Evolutionary conservation across 2,113 vertebrate species (phyloP).

Genomic region (Motacilla alba): DNA sequence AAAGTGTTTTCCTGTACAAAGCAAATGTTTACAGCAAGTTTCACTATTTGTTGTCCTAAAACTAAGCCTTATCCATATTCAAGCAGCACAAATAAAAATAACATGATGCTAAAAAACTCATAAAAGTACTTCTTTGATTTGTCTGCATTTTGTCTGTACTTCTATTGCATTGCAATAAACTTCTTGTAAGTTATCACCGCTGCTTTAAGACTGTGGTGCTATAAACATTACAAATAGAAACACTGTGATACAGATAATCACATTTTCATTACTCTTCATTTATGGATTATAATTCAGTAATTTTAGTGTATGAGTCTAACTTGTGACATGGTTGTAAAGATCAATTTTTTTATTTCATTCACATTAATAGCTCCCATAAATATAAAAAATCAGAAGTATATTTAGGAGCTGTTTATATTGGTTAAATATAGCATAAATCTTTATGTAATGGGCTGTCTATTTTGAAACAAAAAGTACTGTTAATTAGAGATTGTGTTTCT

Average conservation of each 20-base stretch:
- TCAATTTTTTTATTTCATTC: neutral
- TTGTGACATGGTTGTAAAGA: neutral
- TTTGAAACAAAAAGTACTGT: neutral
- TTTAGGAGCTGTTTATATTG: neutral
- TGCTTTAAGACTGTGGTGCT: neutral
- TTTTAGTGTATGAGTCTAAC: neutral
- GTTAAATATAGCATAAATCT: neutral
- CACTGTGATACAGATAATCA: neutral
- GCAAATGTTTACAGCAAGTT: neutral
- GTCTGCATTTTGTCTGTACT: neutral
- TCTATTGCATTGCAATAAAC: neutral
- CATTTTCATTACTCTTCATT: neutral
- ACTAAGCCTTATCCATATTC: neutral
- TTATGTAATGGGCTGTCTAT: neutral
- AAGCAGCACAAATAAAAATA: neutral
- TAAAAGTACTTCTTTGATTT: neutral
- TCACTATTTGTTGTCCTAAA: neutral
- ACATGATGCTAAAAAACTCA: neutral
- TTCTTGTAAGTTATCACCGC: neutral
- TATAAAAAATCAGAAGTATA: neutral
- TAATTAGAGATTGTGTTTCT: conserved; percentile 3
- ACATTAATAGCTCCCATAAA: neutral
- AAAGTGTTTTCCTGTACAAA: neutral
- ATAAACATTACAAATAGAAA: neutral
- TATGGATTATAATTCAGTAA: neutral